phyloP scores from a whole-genome alignment of 2,888 invertebrate genomes.

The Ethmia dodecea region DNA sequence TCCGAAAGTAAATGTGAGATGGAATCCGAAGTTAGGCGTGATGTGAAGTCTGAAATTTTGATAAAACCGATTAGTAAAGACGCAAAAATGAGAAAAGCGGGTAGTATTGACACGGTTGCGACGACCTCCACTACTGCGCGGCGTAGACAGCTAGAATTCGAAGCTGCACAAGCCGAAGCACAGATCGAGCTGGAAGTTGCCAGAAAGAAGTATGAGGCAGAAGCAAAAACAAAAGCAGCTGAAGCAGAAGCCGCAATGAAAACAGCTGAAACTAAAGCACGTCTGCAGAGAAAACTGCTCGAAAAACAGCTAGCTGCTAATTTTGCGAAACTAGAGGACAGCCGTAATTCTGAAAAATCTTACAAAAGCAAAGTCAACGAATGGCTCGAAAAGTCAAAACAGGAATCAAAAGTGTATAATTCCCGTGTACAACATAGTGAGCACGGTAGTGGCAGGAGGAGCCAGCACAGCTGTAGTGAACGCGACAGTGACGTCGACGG shows the following conservation, averaged over 20 bases:
- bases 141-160: background rate
- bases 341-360: background rate
- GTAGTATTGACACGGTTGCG: background rate
- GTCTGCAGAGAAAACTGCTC: conserved; percentile 11
- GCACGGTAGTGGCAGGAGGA: background rate
- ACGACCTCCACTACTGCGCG: background rate
- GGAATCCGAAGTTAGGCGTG: background rate
- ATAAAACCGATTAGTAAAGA: background rate
- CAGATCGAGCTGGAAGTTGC: background rate
- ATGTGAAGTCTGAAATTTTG: background rate
- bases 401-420: too few species aligned
- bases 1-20: background rate
- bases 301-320: conserved; percentile 10
- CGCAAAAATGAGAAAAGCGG: background rate
- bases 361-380: background rate
- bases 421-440: background rate
- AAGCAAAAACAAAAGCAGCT: background rate
- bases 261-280: conserved; percentile 3
- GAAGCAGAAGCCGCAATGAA: too few species aligned
- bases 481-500: too few species aligned
- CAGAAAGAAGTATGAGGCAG: background rate
- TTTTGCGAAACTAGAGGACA: conserved; percentile 7
- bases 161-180: background rate
- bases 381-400: background rate
- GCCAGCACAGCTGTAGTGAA: too few species aligned